Base-by-base conservation (phyloP, 2,113 vertebrate species). In the Crotalus helleri region DNA sequence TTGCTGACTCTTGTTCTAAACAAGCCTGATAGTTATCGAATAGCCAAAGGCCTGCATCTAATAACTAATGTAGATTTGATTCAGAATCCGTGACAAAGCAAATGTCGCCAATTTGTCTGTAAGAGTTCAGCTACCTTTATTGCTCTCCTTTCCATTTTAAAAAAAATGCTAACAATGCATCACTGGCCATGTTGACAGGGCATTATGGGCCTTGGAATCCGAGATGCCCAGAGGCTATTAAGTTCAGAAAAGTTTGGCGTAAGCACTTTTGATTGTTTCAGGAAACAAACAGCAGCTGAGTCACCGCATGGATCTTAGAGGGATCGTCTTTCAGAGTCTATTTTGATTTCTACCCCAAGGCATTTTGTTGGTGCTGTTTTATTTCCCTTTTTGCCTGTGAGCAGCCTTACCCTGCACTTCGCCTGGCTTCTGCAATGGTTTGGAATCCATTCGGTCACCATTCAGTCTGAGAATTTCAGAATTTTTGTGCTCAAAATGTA, bases 241-340 rank as follows among this genome's bases (percentile, higher is more conserved):
- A 81, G 6, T 81, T 81, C 74, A 44, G 33, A 23, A 81, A 81
- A 81, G 17, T 81, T 81, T 81, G 92, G 74, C 1, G 2, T 54
- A 11, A 29, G 21, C 57, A 54, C 55, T 54, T 61, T 58, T 87
- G 46, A 61, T 90, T 61, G 88, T 19, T 61, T 93, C 57, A 90
- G 89, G 92, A 93, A 90, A 57, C 49, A 53, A 51, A 15, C 92
- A 8, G 2, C 46, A 33, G 55, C 21, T 87, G 92, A 93, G 74
- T 91, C 89, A 93, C 33, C 7, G 57, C 9, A 19, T 57, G 55
- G 55, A 90, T 15, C 23, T 23, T 39, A 51, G 59, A 89, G 87
- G 44, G 64, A 90, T 92, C 64, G 26, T 59, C 69, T 85, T 91
- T 69, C 81, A 55, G 92, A 51, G 86, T 87, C 57, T 90, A 29